phyloP scores from a whole-genome alignment of 2,888 invertebrate genomes.

The Dicranocentrus wangi region DNA sequence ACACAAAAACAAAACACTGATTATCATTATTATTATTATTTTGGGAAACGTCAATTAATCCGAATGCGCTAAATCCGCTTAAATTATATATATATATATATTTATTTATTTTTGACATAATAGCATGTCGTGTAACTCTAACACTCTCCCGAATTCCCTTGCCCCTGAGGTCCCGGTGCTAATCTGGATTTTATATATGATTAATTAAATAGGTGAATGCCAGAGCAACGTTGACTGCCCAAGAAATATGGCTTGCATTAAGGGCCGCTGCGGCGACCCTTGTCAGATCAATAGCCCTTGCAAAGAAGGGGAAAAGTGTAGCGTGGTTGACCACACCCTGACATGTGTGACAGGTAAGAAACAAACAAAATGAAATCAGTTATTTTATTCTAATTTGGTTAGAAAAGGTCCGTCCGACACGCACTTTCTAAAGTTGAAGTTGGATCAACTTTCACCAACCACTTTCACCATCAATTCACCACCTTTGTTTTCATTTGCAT shows the following conservation, averaged over 20 bases:
- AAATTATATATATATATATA: too few species aligned
- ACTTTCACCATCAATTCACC: too few species aligned
- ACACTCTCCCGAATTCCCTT: too few species aligned
- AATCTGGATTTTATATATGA: background rate
- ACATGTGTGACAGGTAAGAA: constrained; percentile 68
- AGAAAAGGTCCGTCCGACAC: too few species aligned
- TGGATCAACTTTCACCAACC: too few species aligned
- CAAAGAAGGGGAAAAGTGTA: constrained; percentile 57
- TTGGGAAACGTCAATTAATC: too few species aligned
- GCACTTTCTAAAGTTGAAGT: too few species aligned
- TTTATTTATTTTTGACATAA: too few species aligned
- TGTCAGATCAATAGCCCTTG: constrained; percentile 76
- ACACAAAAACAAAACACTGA: too few species aligned
- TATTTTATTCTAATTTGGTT: background rate
- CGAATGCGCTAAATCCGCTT: constrained; percentile 6
- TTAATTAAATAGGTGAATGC: constrained; percentile 79
- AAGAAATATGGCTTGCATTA: constrained; percentile 86
- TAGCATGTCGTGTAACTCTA: too few species aligned
- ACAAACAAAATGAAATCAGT: too few species aligned
- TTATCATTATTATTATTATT: too few species aligned
- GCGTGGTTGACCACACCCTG: constrained; percentile 66
- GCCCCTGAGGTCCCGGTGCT: background rate
- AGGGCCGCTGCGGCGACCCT: constrained; percentile 89
- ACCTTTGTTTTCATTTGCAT: background rate
- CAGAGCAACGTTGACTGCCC: constrained; percentile 85